Conservation (phyloP, 2,113 vertebrate genomes). For the Poeciliopsis retropinna region DNA sequence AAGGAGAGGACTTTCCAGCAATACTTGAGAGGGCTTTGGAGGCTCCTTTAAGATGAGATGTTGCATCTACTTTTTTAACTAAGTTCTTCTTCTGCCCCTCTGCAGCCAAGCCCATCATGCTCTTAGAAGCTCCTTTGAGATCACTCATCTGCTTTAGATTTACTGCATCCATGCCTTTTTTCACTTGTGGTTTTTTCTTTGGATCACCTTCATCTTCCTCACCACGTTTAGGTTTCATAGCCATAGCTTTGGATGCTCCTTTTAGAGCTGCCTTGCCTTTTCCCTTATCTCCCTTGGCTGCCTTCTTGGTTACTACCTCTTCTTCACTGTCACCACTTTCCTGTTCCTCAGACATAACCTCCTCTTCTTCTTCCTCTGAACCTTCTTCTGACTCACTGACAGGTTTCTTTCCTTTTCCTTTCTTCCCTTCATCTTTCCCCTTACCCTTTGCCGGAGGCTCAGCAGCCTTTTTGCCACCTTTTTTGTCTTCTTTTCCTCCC, state of each 20-base stretch:
- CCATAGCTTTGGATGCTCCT: constrained; percentile 78
- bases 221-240: constrained; percentile 76
- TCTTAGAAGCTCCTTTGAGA: constrained; percentile 83
- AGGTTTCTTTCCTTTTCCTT: constrained; percentile 85
- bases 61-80: constrained; percentile 63
- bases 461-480: constrained; percentile 76
- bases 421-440: constrained; percentile 81
- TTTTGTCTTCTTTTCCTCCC: constrained; percentile 71
- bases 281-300: constrained; percentile 65
- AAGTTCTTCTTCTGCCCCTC: constrained; percentile 67
- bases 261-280: constrained; percentile 77
- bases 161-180: constrained; percentile 63
- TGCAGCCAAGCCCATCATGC: constrained; percentile 73
- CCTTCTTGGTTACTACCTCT: constrained; percentile 70
- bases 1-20: constrained; percentile 60
- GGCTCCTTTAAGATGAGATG: constrained; percentile 77
- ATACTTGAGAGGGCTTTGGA: constrained; percentile 67
- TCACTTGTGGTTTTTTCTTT: constrained; percentile 48
- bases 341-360: constrained; percentile 69
- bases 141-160: constrained; percentile 77
- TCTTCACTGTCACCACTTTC: constrained; percentile 74
- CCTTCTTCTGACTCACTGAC: constrained; percentile 84
- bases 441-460: constrained; percentile 77
- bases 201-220: constrained; percentile 50
- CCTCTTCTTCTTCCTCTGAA: constrained; percentile 84